A percentile compares a stretch with the other conserved stretches of the same genome.
Conservation (phyloP, 2,797 vertebrate species). For the Lates japonicus region DNA sequence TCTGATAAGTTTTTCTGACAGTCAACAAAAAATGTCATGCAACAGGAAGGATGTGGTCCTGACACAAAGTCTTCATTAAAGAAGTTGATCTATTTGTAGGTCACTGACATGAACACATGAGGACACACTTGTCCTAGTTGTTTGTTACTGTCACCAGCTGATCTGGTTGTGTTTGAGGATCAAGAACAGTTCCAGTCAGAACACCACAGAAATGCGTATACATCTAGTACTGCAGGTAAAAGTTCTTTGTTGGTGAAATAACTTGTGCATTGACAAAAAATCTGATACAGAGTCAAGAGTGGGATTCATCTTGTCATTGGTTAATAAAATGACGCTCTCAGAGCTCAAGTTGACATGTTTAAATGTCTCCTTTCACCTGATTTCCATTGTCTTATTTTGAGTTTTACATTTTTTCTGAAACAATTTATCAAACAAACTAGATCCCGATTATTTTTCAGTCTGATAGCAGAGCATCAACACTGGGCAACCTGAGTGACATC, state of each 20-base stretch:
- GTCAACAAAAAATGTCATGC: background rate
- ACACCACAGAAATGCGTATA: background rate
- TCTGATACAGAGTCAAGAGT: no score
- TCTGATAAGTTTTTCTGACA: background rate
- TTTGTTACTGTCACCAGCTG: background rate
- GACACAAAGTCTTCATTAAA: background rate
- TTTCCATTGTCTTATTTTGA: background rate
- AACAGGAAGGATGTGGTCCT: background rate
- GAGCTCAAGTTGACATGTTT: background rate
- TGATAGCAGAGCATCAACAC: background rate
- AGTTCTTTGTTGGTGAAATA: no score
- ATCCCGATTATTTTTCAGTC: background rate
- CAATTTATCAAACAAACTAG: background rate
- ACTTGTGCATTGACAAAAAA: no score
- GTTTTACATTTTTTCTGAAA: background rate
- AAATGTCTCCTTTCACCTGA: no score
- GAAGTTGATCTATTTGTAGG: background rate
- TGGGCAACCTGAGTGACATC: no score
- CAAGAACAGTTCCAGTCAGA: background rate
- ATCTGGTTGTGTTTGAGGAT: background rate
- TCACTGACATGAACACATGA: background rate
- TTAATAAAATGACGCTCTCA: background rate
- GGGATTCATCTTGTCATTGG: no score
- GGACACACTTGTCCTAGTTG: background rate
- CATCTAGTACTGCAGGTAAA: no score